Base-by-base conservation (phyloP, 2,797 vertebrate species). In the Hozukius guyotensis region DNA sequence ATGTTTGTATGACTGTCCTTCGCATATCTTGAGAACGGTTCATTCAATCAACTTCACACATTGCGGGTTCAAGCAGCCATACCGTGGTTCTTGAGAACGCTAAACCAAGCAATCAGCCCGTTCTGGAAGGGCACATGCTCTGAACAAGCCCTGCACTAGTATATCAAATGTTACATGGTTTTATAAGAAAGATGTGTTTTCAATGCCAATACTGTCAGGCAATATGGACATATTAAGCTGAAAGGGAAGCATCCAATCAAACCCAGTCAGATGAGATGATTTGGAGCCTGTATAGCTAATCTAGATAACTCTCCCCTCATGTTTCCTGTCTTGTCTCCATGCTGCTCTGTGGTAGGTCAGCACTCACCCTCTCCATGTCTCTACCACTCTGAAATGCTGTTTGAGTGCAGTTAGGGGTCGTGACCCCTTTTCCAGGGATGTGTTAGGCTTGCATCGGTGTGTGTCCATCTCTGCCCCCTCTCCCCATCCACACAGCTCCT, bases 381-480 rank as follows among this genome's bases (percentile, higher is more conserved):
- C 71, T 10, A 61, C 79, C 70, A 76, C 92, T 87, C 79, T 83
- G 74, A 85, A 75, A 90, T 85, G 85, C 88, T 91, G 89, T 92
- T 88, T 81, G 87, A 94, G 91, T 90, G 91, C 90, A 86, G 87
- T 27, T 34, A 72, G 88, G 34, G 93, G 93, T 96, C 86, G 0
- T 46, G 93, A 95, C 94, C 95, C 90, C 89, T 88, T 73, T 72
- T 92, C 89, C 89, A 92, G 90, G 87, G 88, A 92, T 93, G 87
- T 94, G 93, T 92, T 86, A 88, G 87, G 87, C 92, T 89, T 82
- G 85, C 90, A 87, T 80, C 31, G 5, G 78, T 67, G 89, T 75
- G 79, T 89, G 68, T 92, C 90, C 91, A 60, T 59, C 65, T 27
- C 34, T 34, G 80, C 75, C 91, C 85, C 86, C 86, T 77, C 82